Base-by-base conservation (phyloP, 2,888 invertebrate species). In the Pristionchus exspectatus region DNA sequence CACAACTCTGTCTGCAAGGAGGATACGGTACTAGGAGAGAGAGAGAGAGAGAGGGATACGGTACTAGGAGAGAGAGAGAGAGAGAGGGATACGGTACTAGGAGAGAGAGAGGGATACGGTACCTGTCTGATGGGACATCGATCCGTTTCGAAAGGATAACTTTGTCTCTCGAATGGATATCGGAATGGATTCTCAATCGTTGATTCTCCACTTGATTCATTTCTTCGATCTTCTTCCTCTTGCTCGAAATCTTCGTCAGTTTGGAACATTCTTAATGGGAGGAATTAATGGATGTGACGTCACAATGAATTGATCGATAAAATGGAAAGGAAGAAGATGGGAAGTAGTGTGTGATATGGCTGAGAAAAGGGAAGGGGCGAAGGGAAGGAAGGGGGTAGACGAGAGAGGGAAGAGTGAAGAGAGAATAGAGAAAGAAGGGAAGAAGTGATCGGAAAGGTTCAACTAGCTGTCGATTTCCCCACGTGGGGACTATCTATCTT, bases 401-500 rank as follows among this genome's bases (percentile, higher is more conserved):
- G 33, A 84, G 2, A 54, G 83, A 56, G 3, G 38, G 14, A 14
- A 50, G 50, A 84, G 83, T 0, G 56, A 84, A 59, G 85, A 85
- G 59, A 56, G 69, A 87, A 87, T 50, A 33, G 50, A 69, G 38
- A 54, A 18, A 50, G 66, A 63, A 85, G 30, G 33, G 38, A 44
- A 56, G 63, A 69, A 87, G 50, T 69, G 66, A 87, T 30, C 27
- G 59, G 44, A 87, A 27, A 50, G 69, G 69, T 27, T 87, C 59
- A 85, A 59, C 30, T 38, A 56, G 85, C 10, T 44, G 81, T 81
- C 33, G 59, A 83, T 33, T 50, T 50, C 81, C 81, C 85, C 85
- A 85, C 85, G 85, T 85, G 81, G 85, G 63, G 30, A 33, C 66
- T 87, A n/a, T 85, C 66, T 87, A n/a, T 85, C 59, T 59, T 33